Percentiles rank a stretch among this genome's conserved stretches.
Conservation (phyloP, 2,888 invertebrate genomes). For the Epinotia bilunana region DNA sequence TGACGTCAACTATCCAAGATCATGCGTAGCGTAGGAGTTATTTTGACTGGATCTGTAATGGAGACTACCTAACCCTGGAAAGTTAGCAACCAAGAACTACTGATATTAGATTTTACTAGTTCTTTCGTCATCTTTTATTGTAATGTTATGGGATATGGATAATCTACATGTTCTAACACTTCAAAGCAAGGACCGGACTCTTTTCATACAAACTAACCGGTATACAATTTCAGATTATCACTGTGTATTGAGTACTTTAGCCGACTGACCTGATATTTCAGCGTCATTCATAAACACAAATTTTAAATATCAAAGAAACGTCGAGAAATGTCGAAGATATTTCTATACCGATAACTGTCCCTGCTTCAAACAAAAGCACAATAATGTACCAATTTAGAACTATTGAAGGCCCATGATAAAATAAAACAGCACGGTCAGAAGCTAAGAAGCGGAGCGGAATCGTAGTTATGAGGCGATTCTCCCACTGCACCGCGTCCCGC, state of each 20-base stretch:
- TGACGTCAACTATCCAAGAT: conserved; percentile 18
- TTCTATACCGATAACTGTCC: no score
- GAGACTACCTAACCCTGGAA: neutral
- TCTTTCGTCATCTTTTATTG: neutral
- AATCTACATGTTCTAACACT: neutral
- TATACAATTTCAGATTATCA: no score
- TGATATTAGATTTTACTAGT: neutral
- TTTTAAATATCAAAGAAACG: no score
- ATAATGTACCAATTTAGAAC: neutral
- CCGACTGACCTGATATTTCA: no score
- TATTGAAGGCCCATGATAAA: neutral
- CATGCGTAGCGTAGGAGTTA: conserved; percentile 19
- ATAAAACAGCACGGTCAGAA: neutral
- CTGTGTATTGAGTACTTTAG: no score
- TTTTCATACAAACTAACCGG: no score
- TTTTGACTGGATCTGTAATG: conserved; percentile 5
- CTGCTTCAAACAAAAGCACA: no score
- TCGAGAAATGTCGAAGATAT: no score
- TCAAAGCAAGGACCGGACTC: neutral
- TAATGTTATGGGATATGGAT: neutral
- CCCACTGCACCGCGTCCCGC: no score
- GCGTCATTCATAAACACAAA: no score
- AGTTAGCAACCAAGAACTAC: neutral
- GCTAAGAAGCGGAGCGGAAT: neutral
- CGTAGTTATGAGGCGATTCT: no score